These are phyloP conservation scores for Wasmannia auropunctata DNA, from an alignment of 1,140 invertebrate species.

Conservation along the genomic window DNA sequence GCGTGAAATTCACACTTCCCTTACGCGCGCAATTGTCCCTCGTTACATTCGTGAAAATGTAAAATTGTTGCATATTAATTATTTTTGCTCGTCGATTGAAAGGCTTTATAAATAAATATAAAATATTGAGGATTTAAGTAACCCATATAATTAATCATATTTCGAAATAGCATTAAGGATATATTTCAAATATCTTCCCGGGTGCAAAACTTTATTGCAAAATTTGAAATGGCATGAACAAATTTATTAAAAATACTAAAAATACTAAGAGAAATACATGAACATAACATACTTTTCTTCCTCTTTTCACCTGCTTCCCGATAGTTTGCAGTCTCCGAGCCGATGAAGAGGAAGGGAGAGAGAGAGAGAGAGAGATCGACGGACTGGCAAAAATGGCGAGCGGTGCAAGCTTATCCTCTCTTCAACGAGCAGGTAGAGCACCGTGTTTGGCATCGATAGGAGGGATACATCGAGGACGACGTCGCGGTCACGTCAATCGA, in stretches of 20 bases:
- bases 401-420: slow-evolving; percentile 33
- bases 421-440: slow-evolving; percentile 56
- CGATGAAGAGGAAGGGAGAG: neutral
- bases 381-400: slow-evolving; percentile 38
- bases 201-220: too few relatives aligned
- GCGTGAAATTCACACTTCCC: neutral
- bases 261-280: neutral
- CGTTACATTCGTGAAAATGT: neutral
- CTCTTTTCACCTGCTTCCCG: neutral
- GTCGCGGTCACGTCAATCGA: slow-evolving; percentile 79
- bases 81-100: neutral
- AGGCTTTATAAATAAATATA: neutral
- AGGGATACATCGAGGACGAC: slow-evolving; percentile 72
- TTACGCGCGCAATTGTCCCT: neutral
- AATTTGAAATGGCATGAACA: too few relatives aligned
- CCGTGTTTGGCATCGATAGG: slow-evolving; percentile 68
- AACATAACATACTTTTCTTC: neutral
- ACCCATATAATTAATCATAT: neutral
- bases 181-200: neutral
- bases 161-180: neutral
- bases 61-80: neutral
- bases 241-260: neutral
- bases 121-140: neutral
- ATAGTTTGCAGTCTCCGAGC: neutral
- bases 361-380: slow-evolving; percentile 22